Conservation (phyloP, 2,797 vertebrate species). For the Chelon auratus region DNA sequence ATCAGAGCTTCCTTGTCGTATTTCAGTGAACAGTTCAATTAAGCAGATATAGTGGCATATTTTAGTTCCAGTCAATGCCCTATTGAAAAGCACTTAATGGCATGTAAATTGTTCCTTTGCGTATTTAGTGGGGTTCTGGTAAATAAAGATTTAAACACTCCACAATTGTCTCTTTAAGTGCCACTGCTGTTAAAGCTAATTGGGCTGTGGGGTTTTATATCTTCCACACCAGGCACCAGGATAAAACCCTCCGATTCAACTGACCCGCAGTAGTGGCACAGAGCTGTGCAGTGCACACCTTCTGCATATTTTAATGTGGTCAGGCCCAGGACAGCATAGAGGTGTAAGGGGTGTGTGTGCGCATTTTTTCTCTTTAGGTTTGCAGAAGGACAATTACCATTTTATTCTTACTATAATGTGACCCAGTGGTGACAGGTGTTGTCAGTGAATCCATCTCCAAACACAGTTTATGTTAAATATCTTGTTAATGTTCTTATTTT, state of each 20-base stretch:
- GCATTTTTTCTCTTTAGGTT: not conserved
- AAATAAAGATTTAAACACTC: slow-evolving; percentile 96
- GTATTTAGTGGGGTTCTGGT: slow-evolving; percentile 92
- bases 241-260: slow-evolving; percentile 67
- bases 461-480: not conserved
- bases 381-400: not conserved
- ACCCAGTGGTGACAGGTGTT: slow-evolving; percentile 3
- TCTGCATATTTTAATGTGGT: slow-evolving; percentile 43
- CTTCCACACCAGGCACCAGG: slow-evolving; percentile 80
- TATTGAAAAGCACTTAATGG: slow-evolving; percentile 98
- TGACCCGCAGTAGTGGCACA: slow-evolving; percentile 58
- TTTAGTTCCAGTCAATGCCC: slow-evolving; percentile 97
- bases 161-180: slow-evolving; percentile 93
- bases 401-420: slow-evolving; percentile 10
- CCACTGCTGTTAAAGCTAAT: slow-evolving; percentile 93
- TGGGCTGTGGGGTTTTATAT: slow-evolving; percentile 89
- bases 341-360: not conserved
- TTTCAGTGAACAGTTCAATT: slow-evolving; percentile 93
- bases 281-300: slow-evolving; percentile 38
- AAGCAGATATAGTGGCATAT: slow-evolving; percentile 92
- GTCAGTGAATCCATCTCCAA: slow-evolving; percentile 5
- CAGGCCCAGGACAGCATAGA: slow-evolving; percentile 19
- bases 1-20: slow-evolving; percentile 80
- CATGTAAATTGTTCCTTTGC: slow-evolving; percentile 94
- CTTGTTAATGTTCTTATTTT: too few species aligned